Percentiles rank a stretch among this genome's conserved stretches.
Evolutionary conservation across 92 coral and sea anemone species (phyloP).

Genomic region (Palythoa grandiflora): DNA sequence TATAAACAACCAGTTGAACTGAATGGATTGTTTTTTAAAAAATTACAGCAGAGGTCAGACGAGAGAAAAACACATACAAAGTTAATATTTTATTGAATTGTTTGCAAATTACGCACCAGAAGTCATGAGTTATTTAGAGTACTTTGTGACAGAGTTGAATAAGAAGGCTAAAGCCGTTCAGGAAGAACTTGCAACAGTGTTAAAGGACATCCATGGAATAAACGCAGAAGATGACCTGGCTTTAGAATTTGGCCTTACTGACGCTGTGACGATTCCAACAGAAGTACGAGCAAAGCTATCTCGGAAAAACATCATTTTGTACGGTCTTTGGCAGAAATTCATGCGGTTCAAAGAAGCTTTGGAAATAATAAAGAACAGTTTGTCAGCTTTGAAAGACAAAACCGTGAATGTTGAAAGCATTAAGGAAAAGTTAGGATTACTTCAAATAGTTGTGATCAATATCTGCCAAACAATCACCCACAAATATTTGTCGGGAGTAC

Average conservation of each 20-base stretch:
- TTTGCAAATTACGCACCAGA: not conserved
- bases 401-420: not conserved
- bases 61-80: not conserved
- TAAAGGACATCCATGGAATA: not conserved
- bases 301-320: not conserved
- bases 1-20: not conserved
- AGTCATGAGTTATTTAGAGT: not conserved
- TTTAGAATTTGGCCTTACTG: conserved; percentile 15
- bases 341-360: conserved; percentile 9
- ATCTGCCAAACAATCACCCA: conserved; percentile 16
- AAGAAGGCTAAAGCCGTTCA: not conserved
- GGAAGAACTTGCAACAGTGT: not conserved
- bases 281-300: not conserved
- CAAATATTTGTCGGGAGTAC: not conserved
- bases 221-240: not conserved
- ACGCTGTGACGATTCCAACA: not conserved
- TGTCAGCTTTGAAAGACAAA: not conserved
- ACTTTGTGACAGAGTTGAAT: not conserved
- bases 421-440: not conserved
- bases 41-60: not conserved
- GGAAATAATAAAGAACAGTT: conserved; percentile 15
- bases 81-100: not conserved
- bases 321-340: conserved; percentile 16
- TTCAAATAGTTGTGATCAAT: not conserved
- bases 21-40: not conserved